Evolutionary conservation across 2,113 vertebrate genomes (phyloP).

Genomic region (Rhinolophus sinicus): DNA sequence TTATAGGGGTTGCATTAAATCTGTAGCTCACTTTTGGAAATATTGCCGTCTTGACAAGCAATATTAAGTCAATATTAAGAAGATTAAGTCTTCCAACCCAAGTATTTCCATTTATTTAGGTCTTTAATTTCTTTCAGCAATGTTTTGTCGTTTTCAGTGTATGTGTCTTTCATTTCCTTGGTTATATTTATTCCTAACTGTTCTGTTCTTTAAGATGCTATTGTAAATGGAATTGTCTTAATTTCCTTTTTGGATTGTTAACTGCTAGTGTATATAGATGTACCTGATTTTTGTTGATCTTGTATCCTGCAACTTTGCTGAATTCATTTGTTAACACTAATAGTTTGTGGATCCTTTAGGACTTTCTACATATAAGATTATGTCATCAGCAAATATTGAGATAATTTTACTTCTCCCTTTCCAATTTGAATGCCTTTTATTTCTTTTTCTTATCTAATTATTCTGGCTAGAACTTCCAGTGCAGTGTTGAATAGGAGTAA

Average conservation of each 20-base stretch:
- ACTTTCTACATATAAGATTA: neutral
- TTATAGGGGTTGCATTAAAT: neutral
- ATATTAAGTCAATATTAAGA: no score
- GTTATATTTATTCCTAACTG: neutral
- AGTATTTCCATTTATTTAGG: neutral
- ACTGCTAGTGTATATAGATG: neutral
- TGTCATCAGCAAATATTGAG: neutral
- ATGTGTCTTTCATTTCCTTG: neutral
- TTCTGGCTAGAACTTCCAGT: neutral
- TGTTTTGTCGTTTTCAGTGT: neutral
- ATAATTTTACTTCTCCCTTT: neutral
- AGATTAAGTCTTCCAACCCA: neutral
- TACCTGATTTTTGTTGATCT: neutral
- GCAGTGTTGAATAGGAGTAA: neutral
- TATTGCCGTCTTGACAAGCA: neutral
- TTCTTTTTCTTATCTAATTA: neutral
- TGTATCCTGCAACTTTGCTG: neutral
- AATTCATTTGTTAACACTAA: neutral
- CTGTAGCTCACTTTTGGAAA: neutral
- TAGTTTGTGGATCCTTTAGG: neutral
- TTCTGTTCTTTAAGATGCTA: neutral
- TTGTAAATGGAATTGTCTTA: neutral
- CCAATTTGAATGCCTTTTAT: neutral
- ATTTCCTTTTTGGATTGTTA: neutral
- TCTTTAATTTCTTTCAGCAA: neutral